Evolutionary conservation across 2,888 invertebrate species (phyloP), one percentile per base, ranked within the genome.

Genomic region (Polyommatus iphigenia): DNA sequence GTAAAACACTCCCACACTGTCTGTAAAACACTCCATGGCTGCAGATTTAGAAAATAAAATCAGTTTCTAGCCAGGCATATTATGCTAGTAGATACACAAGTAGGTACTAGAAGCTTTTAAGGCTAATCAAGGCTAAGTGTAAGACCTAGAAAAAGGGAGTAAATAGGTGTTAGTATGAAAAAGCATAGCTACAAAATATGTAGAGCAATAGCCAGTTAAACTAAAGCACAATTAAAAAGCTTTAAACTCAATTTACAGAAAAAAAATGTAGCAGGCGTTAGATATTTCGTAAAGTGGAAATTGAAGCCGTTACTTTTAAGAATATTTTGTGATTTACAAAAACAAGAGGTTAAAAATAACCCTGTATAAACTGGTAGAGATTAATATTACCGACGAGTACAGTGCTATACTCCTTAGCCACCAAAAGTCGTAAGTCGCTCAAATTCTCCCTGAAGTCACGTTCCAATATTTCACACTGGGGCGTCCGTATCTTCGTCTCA

Each of bases 371-470:
- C 15, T 24, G 8, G 1, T 24, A 73, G 36, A 57, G 4, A 59
- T 54, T 20, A 57, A 54, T 67, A 15, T 71, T 24, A 83, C 96
- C 96, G 79, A 95, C 87, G 59, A 96, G 85, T 86, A 96, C 90
- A 13, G 93, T 93, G 79, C 93, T 92, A 83, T 96, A 96, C 87
- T 96, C 96, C 82, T 95, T 94, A 67, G 95, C 95, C 5, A 96
- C 92, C 83, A 96, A 87, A 76, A 95, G 87, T 73, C 96, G 89
- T 75, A 96, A 89, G 85, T 95, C 95, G 1, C 93, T 89, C 82
- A 96, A 87, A 87, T 96, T 95, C 76, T 95, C 93, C 15, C 94
- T 88, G 79, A 90, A 91, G 80, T 89, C 87, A 79, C 88, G 87
- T 87, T 95, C 95, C 18, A 94, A 81, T 41, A 86, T 81, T 20